Base-by-base conservation (phyloP, 2,113 vertebrate species). In the Saccopteryx bilineata region DNA sequence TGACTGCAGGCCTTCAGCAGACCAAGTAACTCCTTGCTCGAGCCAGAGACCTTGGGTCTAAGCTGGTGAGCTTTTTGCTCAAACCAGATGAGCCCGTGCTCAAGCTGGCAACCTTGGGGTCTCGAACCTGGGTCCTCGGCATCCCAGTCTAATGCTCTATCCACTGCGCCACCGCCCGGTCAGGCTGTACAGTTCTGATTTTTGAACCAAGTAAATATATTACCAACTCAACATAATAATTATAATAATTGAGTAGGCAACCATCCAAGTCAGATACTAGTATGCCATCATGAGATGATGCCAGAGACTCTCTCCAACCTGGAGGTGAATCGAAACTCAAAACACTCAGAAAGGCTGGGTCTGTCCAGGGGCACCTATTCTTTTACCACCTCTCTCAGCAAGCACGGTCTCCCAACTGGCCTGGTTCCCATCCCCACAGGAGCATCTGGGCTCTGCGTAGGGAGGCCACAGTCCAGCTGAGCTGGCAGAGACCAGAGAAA, bases 121-220 rank as follows among this genome's bases (percentile, higher is more conserved):
- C 39, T 39, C 39, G 39, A 39, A 39, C 39, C 39, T 39, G 39
- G 39, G 39, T 39, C 39, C 39, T 39, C 39, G 39, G 39, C 39
- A 39, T 39, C 39, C 39, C 39, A 39, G 39, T 39, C 39, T 39
- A 39, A 39, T 39, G 39, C 39, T 39, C 39, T 39, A 39, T 39
- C 39, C 39, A 39, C 39, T 39, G 39, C 39, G 39, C 39, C 39
- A 39, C 39, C 3, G 39, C 39, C 39, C 39, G 39, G 39, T 39
- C 39, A 39, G 39, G 39, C 39, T 56, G 46, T 92, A 86, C 18
- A 83, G 50, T 74, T 78, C 92, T 79, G 69, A 87, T 87, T 87
- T 95, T 63, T 90, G 58, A 75, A 78, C 52, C 15, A 87, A 31
- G 39, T 74, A 86, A 74, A 75, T 52, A 71, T 33, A 68, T 65